Percentiles rank a stretch among this genome's conserved stretches.
Conservation (phyloP, 2,888 invertebrate genomes). For the Pheosia tremula region DNA sequence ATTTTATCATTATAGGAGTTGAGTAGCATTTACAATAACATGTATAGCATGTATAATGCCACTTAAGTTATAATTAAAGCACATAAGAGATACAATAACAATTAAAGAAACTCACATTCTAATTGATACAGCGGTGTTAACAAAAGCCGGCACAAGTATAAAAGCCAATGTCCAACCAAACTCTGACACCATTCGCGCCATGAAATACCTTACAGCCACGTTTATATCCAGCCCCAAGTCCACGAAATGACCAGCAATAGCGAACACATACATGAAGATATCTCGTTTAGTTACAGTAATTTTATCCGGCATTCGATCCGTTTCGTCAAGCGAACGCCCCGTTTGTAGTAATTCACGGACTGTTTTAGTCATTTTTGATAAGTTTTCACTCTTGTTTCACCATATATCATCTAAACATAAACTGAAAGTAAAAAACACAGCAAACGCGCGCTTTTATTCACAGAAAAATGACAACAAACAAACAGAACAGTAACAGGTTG, state of each 20-base stretch:
- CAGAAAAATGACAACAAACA: not conserved
- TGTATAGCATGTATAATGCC: too few relatives aligned
- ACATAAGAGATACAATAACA: not conserved
- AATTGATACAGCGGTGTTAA: constrained; percentile 89
- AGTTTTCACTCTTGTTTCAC: constrained; percentile 3
- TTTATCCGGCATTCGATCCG: constrained; percentile 85
- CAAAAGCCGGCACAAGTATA: constrained; percentile 89
- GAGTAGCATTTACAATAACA: too few relatives aligned
- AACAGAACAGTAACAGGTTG: too few relatives aligned
- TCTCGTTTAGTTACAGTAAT: constrained; percentile 85
- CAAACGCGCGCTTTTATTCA: not conserved
- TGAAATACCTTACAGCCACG: constrained; percentile 87
- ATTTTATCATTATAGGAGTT: too few relatives aligned
- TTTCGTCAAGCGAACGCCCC: constrained; percentile 78
- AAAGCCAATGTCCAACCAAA: constrained; percentile 89
- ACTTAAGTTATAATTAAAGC: too few relatives aligned
- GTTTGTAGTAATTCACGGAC: constrained; percentile 63
- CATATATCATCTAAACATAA: constrained; percentile 6
- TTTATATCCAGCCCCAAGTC: constrained; percentile 89
- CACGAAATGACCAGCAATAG: constrained; percentile 88
- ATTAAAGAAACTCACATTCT: constrained; percentile 86
- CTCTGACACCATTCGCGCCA: constrained; percentile 81
- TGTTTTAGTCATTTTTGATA: constrained; percentile 61
- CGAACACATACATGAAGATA: constrained; percentile 86
- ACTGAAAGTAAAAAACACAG: not conserved